A percentile compares a stretch with the other conserved stretches of the same genome.
Conservation (phyloP, 2,797 vertebrate species). For the Pipistrellus nathusii region DNA sequence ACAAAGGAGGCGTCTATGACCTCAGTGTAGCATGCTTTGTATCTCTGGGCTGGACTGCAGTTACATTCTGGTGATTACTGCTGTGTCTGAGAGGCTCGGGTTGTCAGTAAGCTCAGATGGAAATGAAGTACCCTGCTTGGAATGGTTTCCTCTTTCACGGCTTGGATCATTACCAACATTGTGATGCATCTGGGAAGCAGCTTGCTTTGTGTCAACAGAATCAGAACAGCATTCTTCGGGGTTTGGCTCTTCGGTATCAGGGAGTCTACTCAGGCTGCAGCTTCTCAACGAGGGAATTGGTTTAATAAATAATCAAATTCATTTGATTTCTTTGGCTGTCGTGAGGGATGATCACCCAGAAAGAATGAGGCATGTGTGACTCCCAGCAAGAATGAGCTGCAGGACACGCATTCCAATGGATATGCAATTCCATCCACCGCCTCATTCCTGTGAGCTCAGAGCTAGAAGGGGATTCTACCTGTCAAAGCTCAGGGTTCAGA, state of each 20-base stretch:
- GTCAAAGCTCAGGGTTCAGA: not conserved
- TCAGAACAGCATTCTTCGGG: slow-evolving; percentile 23
- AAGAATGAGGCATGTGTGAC: not conserved
- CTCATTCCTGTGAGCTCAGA: not conserved
- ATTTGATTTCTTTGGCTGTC: slow-evolving; percentile 24
- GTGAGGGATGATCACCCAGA: not conserved
- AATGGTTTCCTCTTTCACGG: not conserved
- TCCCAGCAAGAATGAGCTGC: not conserved
- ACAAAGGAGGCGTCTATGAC: not conserved
- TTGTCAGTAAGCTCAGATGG: slow-evolving; percentile 60
- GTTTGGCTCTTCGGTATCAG: not conserved
- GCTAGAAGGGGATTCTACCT: not conserved
- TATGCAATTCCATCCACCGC: not conserved
- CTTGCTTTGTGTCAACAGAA: slow-evolving; percentile 39
- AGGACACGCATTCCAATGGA: fast-evolving
- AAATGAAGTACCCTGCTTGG: slow-evolving; percentile 50
- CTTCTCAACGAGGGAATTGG: not conserved
- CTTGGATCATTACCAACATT: not conserved
- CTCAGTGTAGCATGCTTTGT: slow-evolving; percentile 11
- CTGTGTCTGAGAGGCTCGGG: slow-evolving; percentile 9
- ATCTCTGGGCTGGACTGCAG: slow-evolving; percentile 28
- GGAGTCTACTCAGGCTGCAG: not conserved
- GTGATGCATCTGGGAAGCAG: not conserved
- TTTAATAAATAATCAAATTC: slow-evolving; percentile 5
- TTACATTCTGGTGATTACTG: slow-evolving; percentile 53